Evolutionary conservation across 2,888 invertebrate genomes (phyloP).

Genomic region (Caenorhabditis sp.): DNA sequence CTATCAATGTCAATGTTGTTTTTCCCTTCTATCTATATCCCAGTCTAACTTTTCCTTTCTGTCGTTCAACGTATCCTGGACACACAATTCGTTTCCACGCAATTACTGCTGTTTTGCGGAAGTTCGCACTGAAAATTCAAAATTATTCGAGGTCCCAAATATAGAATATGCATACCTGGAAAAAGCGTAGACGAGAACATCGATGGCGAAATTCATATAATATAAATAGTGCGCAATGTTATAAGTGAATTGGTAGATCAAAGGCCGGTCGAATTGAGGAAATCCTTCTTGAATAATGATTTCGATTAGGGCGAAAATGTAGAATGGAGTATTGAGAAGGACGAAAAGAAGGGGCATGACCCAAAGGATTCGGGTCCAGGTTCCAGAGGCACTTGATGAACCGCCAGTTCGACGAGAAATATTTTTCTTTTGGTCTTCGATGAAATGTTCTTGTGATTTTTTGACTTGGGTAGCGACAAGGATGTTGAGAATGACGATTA

Average conservation of each 20-base stretch:
- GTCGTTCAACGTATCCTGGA: constrained; percentile 33
- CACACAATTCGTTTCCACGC: constrained; percentile 63
- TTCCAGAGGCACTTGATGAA: constrained; percentile 40
- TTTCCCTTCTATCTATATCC: neutral
- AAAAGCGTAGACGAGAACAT: constrained; percentile 69
- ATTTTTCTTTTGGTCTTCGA: constrained; percentile 34
- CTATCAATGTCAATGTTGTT: too few species aligned
- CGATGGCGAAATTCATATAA: constrained; percentile 68
- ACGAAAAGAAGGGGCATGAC: constrained; percentile 70
- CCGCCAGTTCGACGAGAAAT: constrained; percentile 48
- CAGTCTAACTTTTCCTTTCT: constrained; percentile 30
- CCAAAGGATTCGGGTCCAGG: constrained; percentile 65
- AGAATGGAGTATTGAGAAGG: constrained; percentile 69
- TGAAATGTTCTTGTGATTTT: constrained; percentile 40
- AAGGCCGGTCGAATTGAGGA: constrained; percentile 40
- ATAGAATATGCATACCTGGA: constrained; percentile 58
- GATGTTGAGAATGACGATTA: constrained; percentile 66
- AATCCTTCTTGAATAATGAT: constrained; percentile 44
- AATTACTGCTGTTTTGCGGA: constrained; percentile 66
- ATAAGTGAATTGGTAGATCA: constrained; percentile 48
- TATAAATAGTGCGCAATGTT: constrained; percentile 69
- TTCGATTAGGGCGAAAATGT: constrained; percentile 55
- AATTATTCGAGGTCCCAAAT: neutral
- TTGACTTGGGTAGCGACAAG: constrained; percentile 60
- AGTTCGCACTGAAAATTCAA: constrained; percentile 65